Base-by-base conservation (phyloP, 2,797 vertebrate species). In the Periparus ater region DNA sequence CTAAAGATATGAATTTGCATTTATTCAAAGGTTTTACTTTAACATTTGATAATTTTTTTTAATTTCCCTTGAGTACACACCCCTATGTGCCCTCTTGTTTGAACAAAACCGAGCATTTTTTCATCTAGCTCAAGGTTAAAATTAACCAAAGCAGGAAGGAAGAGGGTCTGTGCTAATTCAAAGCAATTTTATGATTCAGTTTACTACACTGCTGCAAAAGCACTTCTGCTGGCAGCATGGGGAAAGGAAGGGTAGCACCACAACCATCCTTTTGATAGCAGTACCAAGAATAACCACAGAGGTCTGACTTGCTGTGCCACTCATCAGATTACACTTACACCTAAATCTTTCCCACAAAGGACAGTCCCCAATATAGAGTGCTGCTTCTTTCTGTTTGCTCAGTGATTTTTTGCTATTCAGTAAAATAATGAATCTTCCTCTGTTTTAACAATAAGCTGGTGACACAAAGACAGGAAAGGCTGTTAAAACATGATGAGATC, bases 401-500 rank as follows among this genome's bases (percentile, higher is more conserved):
- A 22, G 3, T 47, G 26, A 6, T 48, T 65, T 87, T 80, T 61
- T 68, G 44, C 34, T 68, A 19, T 25, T 70, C 11, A 18, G 27
- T 53, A 57, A 80, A 89, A 94, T 38, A 83, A 34, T 91, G 45
- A 70, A 55, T 89, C 60, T 51, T 88, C 54, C 66, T 70, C 89
- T 90, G 73, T 76, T 96, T 86, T 63, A 93, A 94, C 71, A 91
- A 92, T 93, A 86, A 90, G 7, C 29, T 48, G 26, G 65, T 72
- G 79, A 92, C 81, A 96, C 93, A 97, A 97, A 96, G 88, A 54
- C 95, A 94, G 96, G 95, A 96, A 97, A 81, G 63, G 60, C 65
- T 61, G 45, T 40, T n/a, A 48, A 85, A 89, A 77, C 73, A 86
- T 5, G 7, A 83, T 42, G 38, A 83, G 73, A 60, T 84, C 85